Conservation (phyloP, 2,888 invertebrate species). For the Pterostichus niger region DNA sequence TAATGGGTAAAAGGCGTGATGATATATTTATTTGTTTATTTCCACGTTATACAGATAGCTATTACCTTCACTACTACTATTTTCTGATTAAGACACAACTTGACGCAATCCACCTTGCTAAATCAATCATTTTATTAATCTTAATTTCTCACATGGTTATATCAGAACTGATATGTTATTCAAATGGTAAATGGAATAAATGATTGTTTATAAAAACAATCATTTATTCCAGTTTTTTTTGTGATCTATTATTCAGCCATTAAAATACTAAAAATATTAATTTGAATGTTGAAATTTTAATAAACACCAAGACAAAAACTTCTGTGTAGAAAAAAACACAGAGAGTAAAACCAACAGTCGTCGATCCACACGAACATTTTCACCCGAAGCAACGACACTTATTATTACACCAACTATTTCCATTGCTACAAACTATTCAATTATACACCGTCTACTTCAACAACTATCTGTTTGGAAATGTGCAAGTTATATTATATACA, state of each 20-base stretch:
- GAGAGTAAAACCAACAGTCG: too few species aligned
- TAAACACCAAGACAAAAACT: conserved; percentile 38
- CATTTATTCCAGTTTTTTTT: neutral
- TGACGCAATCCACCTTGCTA: too few species aligned
- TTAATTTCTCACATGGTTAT: too few species aligned
- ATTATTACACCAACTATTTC: conserved; percentile 20
- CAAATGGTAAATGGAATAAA: neutral
- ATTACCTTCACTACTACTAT: too few species aligned
- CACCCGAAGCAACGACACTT: conserved; percentile 27
- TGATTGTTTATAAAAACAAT: neutral
- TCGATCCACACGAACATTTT: conserved; percentile 24
- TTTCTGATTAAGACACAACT: too few species aligned
- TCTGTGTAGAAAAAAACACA: neutral
- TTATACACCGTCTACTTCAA: neutral
- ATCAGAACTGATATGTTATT: too few species aligned
- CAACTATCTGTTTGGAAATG: neutral
- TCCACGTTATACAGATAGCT: too few species aligned
- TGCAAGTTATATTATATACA: neutral
- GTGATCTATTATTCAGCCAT: neutral
- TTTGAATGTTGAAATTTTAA: conserved; percentile 49
- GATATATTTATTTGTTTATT: too few species aligned
- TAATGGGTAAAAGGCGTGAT: too few species aligned
- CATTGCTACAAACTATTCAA: conserved; percentile 33
- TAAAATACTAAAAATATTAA: conserved; percentile 26
- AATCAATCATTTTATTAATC: too few species aligned